These are phyloP conservation scores for Antennarius striatus DNA, from an alignment of 2,113 vertebrate genomes.

Conservation along the genomic window DNA sequence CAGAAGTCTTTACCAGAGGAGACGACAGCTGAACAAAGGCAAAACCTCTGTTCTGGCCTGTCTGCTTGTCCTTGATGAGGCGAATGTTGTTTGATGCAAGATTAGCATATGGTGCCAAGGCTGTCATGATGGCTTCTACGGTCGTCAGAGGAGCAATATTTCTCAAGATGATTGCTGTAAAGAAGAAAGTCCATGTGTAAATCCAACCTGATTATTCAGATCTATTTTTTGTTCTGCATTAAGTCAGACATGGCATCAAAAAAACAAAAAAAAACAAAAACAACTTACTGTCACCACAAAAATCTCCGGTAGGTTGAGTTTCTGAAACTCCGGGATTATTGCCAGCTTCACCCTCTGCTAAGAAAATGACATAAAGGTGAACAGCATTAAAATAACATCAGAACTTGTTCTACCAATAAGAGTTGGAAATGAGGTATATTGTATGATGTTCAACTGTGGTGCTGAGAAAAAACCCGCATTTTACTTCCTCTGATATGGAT, in stretches of 20 bases:
- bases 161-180: slow-evolving; percentile 93
- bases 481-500: neutral
- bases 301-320: slow-evolving; percentile 88
- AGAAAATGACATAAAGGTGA: slow-evolving; percentile 57
- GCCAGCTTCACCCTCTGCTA: slow-evolving; percentile 86
- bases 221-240: no score
- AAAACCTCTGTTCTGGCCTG: slow-evolving; percentile 96
- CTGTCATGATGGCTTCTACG: slow-evolving; percentile 94
- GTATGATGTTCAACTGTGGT: neutral
- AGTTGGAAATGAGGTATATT: slow-evolving; percentile 7
- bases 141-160: slow-evolving; percentile 94
- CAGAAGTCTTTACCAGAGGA: slow-evolving; percentile 84
- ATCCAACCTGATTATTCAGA: neutral
- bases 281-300: slow-evolving; percentile 96
- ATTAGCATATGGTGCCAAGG: slow-evolving; percentile 93
- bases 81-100: slow-evolving; percentile 95
- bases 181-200: slow-evolving; percentile 3
- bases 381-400: slow-evolving; percentile 32
- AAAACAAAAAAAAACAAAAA: neutral
- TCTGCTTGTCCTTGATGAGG: slow-evolving; percentile 98
- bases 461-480: neutral
- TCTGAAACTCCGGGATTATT: slow-evolving; percentile 85
- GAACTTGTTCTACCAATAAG: neutral
- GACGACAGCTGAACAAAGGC: slow-evolving; percentile 97
- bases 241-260: neutral